Conservation (phyloP, 1,140 invertebrate genomes). For the Arion vulgaris region DNA sequence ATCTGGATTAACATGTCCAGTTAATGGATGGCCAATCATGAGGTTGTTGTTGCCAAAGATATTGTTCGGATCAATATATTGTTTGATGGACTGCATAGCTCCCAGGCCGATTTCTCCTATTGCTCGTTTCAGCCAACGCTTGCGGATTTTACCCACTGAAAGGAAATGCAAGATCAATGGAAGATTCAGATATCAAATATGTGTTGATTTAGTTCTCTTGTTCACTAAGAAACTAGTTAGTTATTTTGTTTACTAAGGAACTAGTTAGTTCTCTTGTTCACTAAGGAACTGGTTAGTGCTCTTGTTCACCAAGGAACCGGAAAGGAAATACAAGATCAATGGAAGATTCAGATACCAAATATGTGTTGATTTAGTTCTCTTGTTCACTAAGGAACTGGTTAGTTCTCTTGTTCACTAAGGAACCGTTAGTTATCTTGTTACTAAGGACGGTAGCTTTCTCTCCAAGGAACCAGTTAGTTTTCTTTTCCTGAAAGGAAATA, state of each 20-base stretch:
- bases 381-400: too few species aligned
- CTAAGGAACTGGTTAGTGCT: too few species aligned
- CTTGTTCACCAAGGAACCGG: too few species aligned
- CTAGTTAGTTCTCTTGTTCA: too few species aligned
- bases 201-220: neutral
- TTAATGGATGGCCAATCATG: constrained; percentile 52
- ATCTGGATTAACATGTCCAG: neutral
- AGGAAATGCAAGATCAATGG: constrained; percentile 12
- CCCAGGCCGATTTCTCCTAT: constrained; percentile 84
- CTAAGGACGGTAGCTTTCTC: too few species aligned
- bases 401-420: too few species aligned
- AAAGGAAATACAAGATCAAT: constrained; percentile 38
- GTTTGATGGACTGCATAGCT: constrained; percentile 86
- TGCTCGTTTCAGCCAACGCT: constrained; percentile 84
- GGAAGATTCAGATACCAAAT: neutral
- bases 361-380: neutral
- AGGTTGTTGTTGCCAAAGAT: constrained; percentile 93
- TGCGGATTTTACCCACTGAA: constrained; percentile 90
- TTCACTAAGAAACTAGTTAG: too few species aligned
- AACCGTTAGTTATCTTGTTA: too few species aligned
- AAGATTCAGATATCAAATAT: neutral
- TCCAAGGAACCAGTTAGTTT: too few species aligned
- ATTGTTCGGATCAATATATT: constrained; percentile 91
- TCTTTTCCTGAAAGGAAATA: constrained; percentile 48
- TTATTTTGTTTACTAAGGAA: too few species aligned